Conservation (phyloP, 2,888 invertebrate species). For the Cerastis rubricosa region DNA sequence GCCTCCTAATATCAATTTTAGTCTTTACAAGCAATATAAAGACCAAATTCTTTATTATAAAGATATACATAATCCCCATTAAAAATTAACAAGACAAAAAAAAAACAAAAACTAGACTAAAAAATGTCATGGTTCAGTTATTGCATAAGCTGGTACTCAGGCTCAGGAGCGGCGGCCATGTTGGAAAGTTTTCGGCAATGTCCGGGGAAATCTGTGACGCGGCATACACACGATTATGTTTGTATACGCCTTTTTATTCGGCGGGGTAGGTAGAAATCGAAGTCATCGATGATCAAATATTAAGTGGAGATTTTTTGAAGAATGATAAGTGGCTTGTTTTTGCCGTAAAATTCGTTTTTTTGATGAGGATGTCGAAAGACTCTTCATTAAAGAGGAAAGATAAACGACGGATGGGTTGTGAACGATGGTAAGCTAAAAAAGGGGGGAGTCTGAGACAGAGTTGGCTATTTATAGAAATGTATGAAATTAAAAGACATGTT, state of each 20-base stretch:
- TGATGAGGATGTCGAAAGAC: not conserved
- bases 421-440: not conserved
- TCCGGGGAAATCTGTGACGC: slow-evolving; percentile 84
- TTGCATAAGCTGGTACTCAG: slow-evolving; percentile 74
- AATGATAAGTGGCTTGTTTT: not conserved
- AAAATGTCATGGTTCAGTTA: slow-evolving; percentile 64
- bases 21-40: not conserved
- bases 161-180: slow-evolving; percentile 75
- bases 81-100: no score
- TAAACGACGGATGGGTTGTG: not conserved
- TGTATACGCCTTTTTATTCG: slow-evolving; percentile 54
- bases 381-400: not conserved
- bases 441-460: not conserved
- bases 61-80: not conserved
- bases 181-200: slow-evolving; percentile 83
- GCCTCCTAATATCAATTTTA: not conserved
- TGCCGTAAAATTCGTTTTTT: not conserved
- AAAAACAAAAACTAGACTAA: slow-evolving; percentile 18
- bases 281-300: not conserved
- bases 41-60: not conserved
- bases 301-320: not conserved
- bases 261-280: slow-evolving; percentile 26
- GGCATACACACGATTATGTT: slow-evolving; percentile 53
- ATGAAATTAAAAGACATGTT: not conserved
- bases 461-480: not conserved